A percentile compares a stretch with the other conserved stretches of the same genome.
Evolutionary conservation across 2,113 vertebrate species (phyloP).

Genomic region (Cyprinus carpio): DNA sequence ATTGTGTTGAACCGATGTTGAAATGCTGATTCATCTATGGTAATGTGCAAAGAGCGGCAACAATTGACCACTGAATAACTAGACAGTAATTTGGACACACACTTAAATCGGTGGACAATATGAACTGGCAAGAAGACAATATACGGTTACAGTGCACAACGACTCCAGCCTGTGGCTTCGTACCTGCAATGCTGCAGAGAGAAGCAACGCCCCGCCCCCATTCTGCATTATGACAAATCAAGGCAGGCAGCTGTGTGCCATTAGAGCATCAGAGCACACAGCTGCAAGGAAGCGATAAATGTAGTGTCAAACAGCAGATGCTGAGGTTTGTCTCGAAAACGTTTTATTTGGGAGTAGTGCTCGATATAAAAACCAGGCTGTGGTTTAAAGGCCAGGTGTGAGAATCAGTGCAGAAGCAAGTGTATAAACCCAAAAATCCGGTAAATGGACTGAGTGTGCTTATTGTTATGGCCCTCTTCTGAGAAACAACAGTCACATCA

Average conservation of each 20-base stretch:
- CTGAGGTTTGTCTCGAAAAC: conserved; percentile 28
- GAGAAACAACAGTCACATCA: neutral
- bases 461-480: neutral
- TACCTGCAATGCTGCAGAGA: conserved; percentile 87
- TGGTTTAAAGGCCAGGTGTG: conserved; percentile 9
- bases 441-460: neutral
- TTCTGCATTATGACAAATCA: conserved; percentile 91
- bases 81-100: neutral
- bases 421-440: neutral
- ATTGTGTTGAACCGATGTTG: neutral
- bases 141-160: conserved; percentile 29
- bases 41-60: neutral
- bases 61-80: neutral
- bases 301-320: conserved; percentile 39
- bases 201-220: conserved; percentile 77
- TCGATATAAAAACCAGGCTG: conserved; percentile 9
- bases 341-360: conserved; percentile 14
- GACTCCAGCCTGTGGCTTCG: conserved; percentile 76
- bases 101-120: neutral
- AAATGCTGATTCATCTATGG: neutral
- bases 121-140: neutral
- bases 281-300: conserved; percentile 55
- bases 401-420: neutral
- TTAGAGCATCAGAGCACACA: conserved; percentile 75
- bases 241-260: conserved; percentile 80